Evolutionary conservation across 35 echinoderm and acorn worm genomes (phyloP).

Genomic region (Holothuria glaberrima): DNA sequence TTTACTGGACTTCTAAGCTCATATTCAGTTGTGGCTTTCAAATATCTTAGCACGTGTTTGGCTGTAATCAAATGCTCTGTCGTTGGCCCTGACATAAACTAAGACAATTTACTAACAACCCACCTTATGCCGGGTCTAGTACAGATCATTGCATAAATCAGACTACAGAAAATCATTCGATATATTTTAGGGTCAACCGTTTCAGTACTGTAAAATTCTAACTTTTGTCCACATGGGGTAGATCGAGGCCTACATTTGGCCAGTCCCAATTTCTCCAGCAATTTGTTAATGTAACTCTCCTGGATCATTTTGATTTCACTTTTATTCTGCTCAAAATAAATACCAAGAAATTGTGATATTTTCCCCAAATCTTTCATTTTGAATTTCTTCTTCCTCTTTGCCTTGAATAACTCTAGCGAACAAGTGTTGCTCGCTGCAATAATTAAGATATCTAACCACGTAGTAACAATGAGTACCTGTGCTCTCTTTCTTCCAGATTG

Average conservation of each 20-base stretch:
- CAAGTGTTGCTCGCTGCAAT: conserved; percentile 2
- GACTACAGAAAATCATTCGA: too few species aligned
- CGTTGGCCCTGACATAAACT: too few species aligned
- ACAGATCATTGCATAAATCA: too few species aligned
- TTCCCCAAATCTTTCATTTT: conserved; percentile 57
- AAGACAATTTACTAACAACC: too few species aligned
- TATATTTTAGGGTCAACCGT: too few species aligned
- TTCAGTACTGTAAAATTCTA: background rate
- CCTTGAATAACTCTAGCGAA: background rate
- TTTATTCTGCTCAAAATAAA: conserved; percentile 40
- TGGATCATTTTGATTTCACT: conserved; percentile 33
- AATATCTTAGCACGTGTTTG: too few species aligned
- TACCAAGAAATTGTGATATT: conserved; percentile 54
- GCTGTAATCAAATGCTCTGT: too few species aligned
- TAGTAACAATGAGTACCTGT: too few species aligned
- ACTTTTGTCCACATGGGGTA: background rate
- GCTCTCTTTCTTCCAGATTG: conserved; percentile 56
- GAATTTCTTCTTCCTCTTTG: background rate
- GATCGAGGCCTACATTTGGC: background rate
- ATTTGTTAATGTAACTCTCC: background rate
- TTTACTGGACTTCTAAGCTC: too few species aligned
- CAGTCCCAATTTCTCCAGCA: conserved; percentile 16
- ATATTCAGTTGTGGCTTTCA: too few species aligned
- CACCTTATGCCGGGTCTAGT: too few species aligned
- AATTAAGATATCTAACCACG: too few species aligned